Conservation (phyloP, 2,797 vertebrate genomes). For the Dryobates pubescens region DNA sequence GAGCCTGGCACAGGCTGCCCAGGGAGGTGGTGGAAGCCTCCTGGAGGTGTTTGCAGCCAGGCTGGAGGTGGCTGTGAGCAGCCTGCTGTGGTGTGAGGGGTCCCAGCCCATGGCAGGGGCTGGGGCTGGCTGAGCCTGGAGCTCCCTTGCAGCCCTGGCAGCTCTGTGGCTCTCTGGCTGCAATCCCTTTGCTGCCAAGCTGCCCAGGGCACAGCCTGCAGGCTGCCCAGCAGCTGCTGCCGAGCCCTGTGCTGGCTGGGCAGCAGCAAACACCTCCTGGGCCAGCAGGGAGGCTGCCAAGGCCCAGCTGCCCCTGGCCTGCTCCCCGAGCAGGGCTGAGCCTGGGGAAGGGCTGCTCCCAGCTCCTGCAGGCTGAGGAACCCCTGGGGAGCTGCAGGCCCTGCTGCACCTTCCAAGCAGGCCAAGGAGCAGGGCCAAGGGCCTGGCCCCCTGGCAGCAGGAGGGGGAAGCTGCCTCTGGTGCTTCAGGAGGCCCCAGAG, state of each 20-base stretch:
- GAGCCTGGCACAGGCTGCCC: no score
- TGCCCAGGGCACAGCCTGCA: neutral
- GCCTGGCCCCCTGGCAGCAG: neutral
- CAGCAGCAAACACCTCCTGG: neutral
- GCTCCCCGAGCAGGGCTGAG: neutral
- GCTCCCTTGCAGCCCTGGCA: no score
- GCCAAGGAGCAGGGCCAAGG: neutral
- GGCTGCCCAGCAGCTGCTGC: neutral
- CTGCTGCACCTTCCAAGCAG: neutral
- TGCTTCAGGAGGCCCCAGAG: neutral
- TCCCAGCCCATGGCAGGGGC: no score
- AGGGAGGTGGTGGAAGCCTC: no score
- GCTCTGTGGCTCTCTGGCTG: no score
- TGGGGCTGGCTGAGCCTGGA: no score
- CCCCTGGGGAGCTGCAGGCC: neutral
- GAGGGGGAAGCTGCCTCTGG: neutral
- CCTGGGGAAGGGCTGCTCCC: neutral
- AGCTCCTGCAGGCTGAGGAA: neutral
- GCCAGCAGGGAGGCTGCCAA: neutral
- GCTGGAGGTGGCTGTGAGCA: no score
- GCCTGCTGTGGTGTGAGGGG: no score
- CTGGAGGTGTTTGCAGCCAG: no score
- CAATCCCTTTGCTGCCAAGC: neutral
- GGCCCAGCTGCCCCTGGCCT: neutral
- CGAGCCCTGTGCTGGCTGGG: neutral